These are phyloP conservation scores for Pseudomyrmex cubaensis DNA, from an alignment of 1,140 invertebrate genomes.

Conservation along the genomic window DNA sequence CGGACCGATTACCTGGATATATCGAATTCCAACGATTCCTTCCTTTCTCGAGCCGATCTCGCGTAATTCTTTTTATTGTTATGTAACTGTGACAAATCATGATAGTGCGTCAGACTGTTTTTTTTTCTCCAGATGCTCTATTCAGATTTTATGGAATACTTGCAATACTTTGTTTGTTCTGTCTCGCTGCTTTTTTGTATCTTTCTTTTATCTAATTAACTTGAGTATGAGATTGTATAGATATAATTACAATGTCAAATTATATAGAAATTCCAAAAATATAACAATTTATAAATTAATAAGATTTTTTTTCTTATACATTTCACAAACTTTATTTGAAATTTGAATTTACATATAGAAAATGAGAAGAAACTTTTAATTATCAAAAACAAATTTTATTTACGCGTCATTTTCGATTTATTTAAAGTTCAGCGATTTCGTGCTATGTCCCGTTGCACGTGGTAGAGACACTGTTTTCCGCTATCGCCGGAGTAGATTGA, in stretches of 20 bases:
- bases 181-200: no score
- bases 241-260: no score
- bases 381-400: constrained; percentile 1
- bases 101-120: neutral
- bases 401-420: neutral
- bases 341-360: neutral
- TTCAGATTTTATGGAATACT: neutral
- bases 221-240: no score
- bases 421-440: neutral
- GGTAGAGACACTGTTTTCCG: constrained; percentile 39
- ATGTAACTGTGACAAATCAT: constrained; percentile 39
- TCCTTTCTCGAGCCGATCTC: neutral
- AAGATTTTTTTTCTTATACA: neutral
- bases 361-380: constrained; percentile 3
- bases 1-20: constrained; percentile 57
- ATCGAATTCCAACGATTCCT: constrained; percentile 46
- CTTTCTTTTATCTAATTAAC: neutral
- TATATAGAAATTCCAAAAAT: neutral
- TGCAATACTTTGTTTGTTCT: neutral
- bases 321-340: constrained; percentile 3
- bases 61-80: constrained; percentile 48
- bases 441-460: neutral
- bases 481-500: constrained; percentile 26
- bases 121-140: neutral
- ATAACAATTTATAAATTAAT: neutral